Conservation (phyloP, 2,113 vertebrate genomes). For the Sapajus apella region DNA sequence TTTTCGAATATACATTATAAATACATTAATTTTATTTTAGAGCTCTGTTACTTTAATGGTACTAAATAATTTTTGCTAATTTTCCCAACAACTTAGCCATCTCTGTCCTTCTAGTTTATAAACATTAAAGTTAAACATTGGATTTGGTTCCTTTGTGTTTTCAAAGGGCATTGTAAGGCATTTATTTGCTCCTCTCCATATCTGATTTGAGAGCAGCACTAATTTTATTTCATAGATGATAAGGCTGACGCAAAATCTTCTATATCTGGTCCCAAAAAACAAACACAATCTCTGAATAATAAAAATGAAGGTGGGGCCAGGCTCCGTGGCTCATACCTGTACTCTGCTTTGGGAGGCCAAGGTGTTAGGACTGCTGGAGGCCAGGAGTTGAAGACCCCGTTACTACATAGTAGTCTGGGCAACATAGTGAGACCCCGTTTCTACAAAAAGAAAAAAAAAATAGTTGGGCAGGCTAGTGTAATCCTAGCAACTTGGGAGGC, state of each 20-base stretch:
- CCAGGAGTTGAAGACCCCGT: too few species aligned
- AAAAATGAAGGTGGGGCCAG: neutral
- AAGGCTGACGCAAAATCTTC: neutral
- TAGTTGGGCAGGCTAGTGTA: too few species aligned
- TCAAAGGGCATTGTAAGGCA: neutral
- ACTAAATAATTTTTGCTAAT: neutral
- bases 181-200: neutral
- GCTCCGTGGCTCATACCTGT: too few species aligned
- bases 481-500: too few species aligned
- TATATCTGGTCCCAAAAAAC: neutral
- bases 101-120: neutral
- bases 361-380: too few species aligned
- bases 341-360: too few species aligned
- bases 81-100: neutral
- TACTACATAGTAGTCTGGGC: too few species aligned
- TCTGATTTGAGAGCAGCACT: neutral
- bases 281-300: neutral
- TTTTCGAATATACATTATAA: neutral
- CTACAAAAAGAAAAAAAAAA: too few species aligned
- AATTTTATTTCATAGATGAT: constrained; percentile 25
- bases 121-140: neutral
- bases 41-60: neutral
- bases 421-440: too few species aligned
- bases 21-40: neutral
- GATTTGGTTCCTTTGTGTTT: neutral